Base-by-base conservation (phyloP, 2,797 vertebrate species). In the Acropternis orthonyx region DNA sequence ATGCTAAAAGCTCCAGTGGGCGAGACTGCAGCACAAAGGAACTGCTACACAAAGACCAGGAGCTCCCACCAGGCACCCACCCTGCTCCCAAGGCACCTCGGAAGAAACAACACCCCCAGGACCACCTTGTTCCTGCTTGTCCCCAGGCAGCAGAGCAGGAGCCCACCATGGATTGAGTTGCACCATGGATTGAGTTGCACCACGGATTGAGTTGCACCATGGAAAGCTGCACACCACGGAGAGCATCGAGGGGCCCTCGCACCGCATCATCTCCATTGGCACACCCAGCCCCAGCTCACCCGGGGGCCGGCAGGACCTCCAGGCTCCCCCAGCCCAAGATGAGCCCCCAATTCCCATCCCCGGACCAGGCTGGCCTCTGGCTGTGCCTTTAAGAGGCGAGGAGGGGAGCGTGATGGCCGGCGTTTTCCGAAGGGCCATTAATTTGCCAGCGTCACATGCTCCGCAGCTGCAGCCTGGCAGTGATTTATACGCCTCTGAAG, bases 401-500 rank as follows among this genome's bases (percentile, higher is more conserved):
- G 44, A 81, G 81, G 44, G 86, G 74, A 69, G 83, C 4, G 6
- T 1, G 7, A 54, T 36, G 72, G 87, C 91, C 39, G 32, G 65
- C 4, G 30, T 61, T 63, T 94, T 89, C 90, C 61, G 1, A 88
- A 77, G 88, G 75, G 36, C 72, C 95, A 90, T 94, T 86, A 91
- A 94, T 96, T 90, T 93, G 78, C 94, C 87, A 91, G 86, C 36
- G 12, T 96, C 95, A 96, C 92, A 92, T 93, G 92, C 67, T 96
- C 44, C 68, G 10, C 95, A 95, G 96, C 93, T 95, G 95, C 94
- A 94, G 94, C 95, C 87, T 89, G 95, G 94, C 91, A 96, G 95
- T 94, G 96, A 96, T 97, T 95, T 96, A 97, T 89, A 62, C 30
- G 34, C 72, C 87, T 85, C 96, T 95, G 85, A 96, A 96, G 95